Evolutionary conservation across 2,797 vertebrate genomes (phyloP).

Genomic region (Gambusia yucatana): DNA sequence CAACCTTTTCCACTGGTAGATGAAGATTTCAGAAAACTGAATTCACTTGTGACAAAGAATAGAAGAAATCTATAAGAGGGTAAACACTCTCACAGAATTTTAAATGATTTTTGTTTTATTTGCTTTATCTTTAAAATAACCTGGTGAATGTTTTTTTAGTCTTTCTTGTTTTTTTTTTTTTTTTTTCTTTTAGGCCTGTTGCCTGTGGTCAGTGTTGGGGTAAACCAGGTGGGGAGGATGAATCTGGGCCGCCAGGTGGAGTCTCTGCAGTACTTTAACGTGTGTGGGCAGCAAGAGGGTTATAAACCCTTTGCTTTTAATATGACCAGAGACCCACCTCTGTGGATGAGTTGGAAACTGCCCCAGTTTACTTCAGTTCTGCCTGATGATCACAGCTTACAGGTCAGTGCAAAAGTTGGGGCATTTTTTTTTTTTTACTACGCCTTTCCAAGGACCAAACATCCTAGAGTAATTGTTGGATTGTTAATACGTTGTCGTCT

Average conservation of each 20-base stretch:
- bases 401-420: slow-evolving; percentile 75
- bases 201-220: slow-evolving; percentile 88
- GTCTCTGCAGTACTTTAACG: slow-evolving; percentile 89
- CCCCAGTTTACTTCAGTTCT: slow-evolving; percentile 89
- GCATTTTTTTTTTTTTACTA: neutral
- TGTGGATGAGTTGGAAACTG: slow-evolving; percentile 93
- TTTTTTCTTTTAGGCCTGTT: slow-evolving; percentile 83
- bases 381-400: slow-evolving; percentile 84
- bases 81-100: neutral
- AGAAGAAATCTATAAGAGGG: neutral
- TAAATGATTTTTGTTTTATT: neutral
- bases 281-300: slow-evolving; percentile 92
- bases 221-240: slow-evolving; percentile 90
- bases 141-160: neutral
- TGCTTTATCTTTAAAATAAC: neutral
- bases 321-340: slow-evolving; percentile 88
- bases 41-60: neutral
- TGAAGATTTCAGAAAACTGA: neutral
- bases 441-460: neutral
- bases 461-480: neutral
- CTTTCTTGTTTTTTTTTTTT: neutral
- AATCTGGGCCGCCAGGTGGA: slow-evolving; percentile 89
- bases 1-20: neutral
- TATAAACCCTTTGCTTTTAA: slow-evolving; percentile 93
- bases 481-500: neutral